A percentile compares a stretch with the other conserved stretches of the same genome.
phyloP scores from a whole-genome alignment of 2,888 invertebrate genomes.

The Coenonympha glycerion region DNA sequence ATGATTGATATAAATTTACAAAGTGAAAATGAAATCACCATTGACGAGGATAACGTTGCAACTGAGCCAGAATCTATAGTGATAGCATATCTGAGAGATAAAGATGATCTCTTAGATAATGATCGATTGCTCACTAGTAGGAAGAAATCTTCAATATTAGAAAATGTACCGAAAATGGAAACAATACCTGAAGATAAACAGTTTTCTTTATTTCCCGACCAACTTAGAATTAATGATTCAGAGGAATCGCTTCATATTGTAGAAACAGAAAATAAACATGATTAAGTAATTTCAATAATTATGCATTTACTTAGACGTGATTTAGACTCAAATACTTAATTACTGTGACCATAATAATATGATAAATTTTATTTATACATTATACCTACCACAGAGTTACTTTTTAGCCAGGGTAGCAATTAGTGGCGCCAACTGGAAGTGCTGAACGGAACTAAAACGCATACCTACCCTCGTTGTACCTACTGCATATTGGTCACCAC shows the following conservation, averaged over 20 bases:
- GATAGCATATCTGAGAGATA: conserved; percentile 46
- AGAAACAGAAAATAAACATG: neutral
- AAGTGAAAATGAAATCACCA: conserved; percentile 42
- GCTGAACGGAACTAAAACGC: too few species aligned
- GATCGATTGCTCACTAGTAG: conserved; percentile 38
- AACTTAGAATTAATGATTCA: conserved; percentile 1
- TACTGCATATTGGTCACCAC: too few species aligned
- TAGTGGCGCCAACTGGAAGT: too few species aligned
- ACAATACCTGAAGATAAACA: conserved; percentile 50
- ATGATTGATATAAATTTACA: conserved; percentile 47
- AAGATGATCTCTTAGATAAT: conserved; percentile 33
- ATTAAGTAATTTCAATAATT: too few species aligned
- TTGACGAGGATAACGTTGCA: conserved; percentile 36
- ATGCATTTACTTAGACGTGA: too few species aligned
- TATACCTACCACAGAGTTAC: too few species aligned
- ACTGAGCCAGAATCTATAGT: conserved; percentile 43
- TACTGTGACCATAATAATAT: too few species aligned
- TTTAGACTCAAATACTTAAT: too few species aligned
- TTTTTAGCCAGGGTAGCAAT: too few species aligned
- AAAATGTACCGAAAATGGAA: conserved; percentile 52
- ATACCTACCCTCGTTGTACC: too few species aligned
- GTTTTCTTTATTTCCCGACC: conserved; percentile 29
- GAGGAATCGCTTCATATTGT: neutral
- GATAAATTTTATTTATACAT: too few species aligned
- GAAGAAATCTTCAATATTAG: conserved; percentile 46